These are phyloP conservation scores for Lytechinus variegatus DNA, from an alignment of 35 echinoderm and acorn worm genomes.

Conservation along the genomic window DNA sequence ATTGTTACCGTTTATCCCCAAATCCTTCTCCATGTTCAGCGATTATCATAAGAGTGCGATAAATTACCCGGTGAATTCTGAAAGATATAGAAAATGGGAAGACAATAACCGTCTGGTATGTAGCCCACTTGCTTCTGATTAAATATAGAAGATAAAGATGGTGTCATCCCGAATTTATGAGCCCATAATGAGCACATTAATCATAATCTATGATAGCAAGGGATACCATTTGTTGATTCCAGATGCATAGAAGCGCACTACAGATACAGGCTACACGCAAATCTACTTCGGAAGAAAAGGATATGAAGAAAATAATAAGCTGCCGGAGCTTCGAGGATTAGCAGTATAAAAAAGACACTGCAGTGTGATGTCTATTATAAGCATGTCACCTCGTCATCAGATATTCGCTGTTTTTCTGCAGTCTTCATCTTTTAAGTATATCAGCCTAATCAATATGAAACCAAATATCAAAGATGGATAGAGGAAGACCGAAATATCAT, in stretches of 20 bases:
- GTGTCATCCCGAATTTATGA: not conserved
- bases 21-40: slow-evolving; percentile 42
- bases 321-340: not conserved
- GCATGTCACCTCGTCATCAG: not conserved
- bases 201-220: not conserved
- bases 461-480: too few relatives aligned
- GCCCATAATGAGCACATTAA: slow-evolving; percentile 19
- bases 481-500: too few relatives aligned
- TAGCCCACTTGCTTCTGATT: slow-evolving; percentile 2
- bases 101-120: slow-evolving; percentile 3
- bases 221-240: not conserved
- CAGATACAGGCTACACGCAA: not conserved
- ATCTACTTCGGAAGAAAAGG: not conserved
- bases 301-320: not conserved
- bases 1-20: slow-evolving; percentile 23
- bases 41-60: slow-evolving; percentile 29
- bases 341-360: not conserved
- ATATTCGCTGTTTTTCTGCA: too few relatives aligned
- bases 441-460: too few relatives aligned
- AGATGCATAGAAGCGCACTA: not conserved
- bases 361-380: not conserved
- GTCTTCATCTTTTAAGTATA: too few relatives aligned
- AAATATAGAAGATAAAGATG: not conserved
- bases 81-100: not conserved
- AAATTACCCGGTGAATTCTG: not conserved